A percentile compares a stretch with the other conserved stretches of the same genome.
phyloP scores from a whole-genome alignment of 2,888 invertebrate genomes.

The Geophilus truncorum region DNA sequence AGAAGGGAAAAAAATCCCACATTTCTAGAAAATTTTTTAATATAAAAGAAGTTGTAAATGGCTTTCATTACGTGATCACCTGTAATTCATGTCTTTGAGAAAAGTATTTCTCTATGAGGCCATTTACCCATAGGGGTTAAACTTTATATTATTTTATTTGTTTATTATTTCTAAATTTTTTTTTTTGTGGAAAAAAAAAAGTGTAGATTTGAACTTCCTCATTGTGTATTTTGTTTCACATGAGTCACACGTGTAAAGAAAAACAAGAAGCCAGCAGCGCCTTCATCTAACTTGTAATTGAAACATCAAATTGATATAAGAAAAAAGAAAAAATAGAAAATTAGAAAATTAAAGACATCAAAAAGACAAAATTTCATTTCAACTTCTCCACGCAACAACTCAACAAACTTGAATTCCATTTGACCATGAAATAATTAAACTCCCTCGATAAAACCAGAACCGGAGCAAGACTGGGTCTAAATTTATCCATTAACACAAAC shows the following conservation, averaged over 20 bases:
- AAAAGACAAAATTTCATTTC: not conserved
- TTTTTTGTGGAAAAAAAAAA: not conserved
- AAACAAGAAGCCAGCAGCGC: not conserved
- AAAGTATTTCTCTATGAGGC: not conserved
- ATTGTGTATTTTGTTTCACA: slow-evolving; percentile 13
- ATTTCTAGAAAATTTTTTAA: not conserved
- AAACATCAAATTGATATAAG: not conserved
- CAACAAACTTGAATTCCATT: not conserved
- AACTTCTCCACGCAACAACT: not conserved
- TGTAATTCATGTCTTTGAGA: not conserved
- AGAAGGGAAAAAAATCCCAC: no score
- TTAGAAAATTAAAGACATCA: not conserved
- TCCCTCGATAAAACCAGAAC: not conserved
- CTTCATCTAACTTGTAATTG: not conserved
- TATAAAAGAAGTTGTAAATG: not conserved
- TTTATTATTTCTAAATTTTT: not conserved
- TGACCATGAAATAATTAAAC: not conserved
- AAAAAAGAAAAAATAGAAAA: not conserved
- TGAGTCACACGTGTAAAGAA: not conserved
- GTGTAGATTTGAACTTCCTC: not conserved
- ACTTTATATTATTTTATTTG: not conserved
- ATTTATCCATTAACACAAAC: not conserved
- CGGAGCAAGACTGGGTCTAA: not conserved
- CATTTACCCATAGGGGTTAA: not conserved
- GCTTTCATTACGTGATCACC: not conserved